Conservation (phyloP, 2,797 vertebrate species). For the Etheostoma nigrum region DNA sequence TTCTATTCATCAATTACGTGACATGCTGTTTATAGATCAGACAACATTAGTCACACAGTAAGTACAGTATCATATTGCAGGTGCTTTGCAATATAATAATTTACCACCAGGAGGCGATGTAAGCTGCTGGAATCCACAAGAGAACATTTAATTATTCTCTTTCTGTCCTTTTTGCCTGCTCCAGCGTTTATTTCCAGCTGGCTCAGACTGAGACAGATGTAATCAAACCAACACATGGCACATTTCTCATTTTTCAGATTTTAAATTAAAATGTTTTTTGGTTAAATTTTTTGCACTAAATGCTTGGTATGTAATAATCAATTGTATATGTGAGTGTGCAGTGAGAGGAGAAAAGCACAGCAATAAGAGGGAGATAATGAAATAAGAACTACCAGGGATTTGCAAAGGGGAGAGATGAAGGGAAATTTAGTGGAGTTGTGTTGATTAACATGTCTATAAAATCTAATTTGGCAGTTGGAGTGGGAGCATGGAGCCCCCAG, state of each 20-base stretch:
- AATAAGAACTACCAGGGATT: constrained; percentile 10
- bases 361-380: constrained; percentile 34
- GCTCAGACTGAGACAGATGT: not conserved
- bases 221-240: not conserved
- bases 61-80: not conserved
- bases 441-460: constrained; percentile 17
- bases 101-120: constrained; percentile 40
- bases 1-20: not conserved
- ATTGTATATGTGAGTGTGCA: not conserved
- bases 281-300: constrained; percentile 30
- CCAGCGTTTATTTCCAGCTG: constrained; percentile 12
- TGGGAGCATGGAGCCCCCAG: constrained; percentile 66
- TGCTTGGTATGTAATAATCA: not conserved
- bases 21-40: not conserved
- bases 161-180: constrained; percentile 15
- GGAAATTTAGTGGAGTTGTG: not conserved
- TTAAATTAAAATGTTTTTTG: not conserved
- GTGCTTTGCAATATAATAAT: constrained; percentile 2
- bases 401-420: not conserved
- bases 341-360: not conserved
- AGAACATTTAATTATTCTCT: constrained; percentile 14
- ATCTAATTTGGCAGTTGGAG: constrained; percentile 32
- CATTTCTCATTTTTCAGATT: not conserved
- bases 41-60: not conserved
- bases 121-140: not conserved